A percentile compares a stretch with the other conserved stretches of the same genome.
Conservation (phyloP, 2,797 vertebrate genomes). For the Manis crassicaudata region DNA sequence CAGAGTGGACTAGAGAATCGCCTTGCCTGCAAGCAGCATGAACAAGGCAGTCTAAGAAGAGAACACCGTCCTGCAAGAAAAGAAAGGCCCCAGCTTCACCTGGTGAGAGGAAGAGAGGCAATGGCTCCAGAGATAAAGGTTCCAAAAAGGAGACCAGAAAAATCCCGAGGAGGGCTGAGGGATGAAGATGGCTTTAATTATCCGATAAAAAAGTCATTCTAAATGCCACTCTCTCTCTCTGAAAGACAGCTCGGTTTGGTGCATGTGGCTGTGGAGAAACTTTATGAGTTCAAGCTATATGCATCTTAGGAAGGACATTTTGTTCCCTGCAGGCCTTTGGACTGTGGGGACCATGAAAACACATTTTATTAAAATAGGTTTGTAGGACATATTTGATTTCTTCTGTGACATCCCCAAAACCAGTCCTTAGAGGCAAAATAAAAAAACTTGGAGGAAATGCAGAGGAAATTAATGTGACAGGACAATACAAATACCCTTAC, state of each 20-base stretch:
- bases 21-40: neutral
- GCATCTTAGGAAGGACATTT: neutral
- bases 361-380: conserved; percentile 64
- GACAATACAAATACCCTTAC: neutral
- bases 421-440: neutral
- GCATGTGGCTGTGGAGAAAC: neutral
- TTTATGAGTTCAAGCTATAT: neutral
- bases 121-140: neutral
- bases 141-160: neutral
- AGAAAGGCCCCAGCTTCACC: neutral
- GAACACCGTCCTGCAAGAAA: neutral
- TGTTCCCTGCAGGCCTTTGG: conserved; percentile 54
- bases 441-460: neutral
- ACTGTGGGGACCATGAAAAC: conserved; percentile 26
- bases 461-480: neutral
- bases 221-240: conserved; percentile 11
- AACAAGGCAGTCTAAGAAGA: neutral
- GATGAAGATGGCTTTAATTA: conserved; percentile 36
- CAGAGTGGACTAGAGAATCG: neutral
- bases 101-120: neutral
- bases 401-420: neutral
- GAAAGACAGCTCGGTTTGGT: conserved; percentile 1
- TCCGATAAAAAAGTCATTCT: neutral
- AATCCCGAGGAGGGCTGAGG: neutral
- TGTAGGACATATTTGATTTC: conserved; percentile 59